Evolutionary conservation across 2,113 vertebrate genomes (phyloP).

Genomic region (Morone chrysops): DNA sequence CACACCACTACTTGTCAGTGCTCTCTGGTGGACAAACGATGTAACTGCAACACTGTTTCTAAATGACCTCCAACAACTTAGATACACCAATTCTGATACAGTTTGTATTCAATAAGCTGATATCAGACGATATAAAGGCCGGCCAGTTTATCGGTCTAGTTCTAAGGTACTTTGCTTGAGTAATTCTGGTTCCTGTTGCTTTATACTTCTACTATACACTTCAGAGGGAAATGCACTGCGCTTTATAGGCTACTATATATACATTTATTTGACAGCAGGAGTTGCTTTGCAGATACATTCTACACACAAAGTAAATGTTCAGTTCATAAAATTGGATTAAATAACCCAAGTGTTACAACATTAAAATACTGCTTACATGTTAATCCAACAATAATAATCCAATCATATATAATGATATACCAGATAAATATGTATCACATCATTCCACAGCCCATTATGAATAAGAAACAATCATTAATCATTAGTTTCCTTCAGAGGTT

Average conservation of each 20-base stretch:
- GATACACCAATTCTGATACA: too few species aligned
- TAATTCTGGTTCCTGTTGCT: not conserved
- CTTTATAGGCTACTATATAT: not conserved
- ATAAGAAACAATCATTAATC: not conserved
- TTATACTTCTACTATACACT: not conserved
- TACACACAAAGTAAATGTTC: not conserved
- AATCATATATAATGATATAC: not conserved
- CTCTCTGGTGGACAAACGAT: constrained; percentile 18
- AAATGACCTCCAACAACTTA: not conserved
- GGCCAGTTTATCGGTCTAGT: not conserved
- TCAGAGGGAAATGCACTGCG: not conserved
- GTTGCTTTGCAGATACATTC: not conserved
- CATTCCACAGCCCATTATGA: too few species aligned
- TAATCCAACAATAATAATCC: not conserved
- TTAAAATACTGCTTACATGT: not conserved
- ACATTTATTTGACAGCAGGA: not conserved
- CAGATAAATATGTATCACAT: not conserved
- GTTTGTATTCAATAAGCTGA: not conserved
- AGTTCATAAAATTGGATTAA: not conserved
- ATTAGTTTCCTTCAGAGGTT: not conserved
- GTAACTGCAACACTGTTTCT: not conserved
- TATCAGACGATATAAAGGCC: not conserved
- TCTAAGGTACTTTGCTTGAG: not conserved
- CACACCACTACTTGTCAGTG: not conserved
- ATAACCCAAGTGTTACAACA: not conserved